Evolutionary conservation across 1,140 invertebrate genomes (phyloP), one percentile per base, ranked within the genome.

Genomic region (Araneus ventricosus): DNA sequence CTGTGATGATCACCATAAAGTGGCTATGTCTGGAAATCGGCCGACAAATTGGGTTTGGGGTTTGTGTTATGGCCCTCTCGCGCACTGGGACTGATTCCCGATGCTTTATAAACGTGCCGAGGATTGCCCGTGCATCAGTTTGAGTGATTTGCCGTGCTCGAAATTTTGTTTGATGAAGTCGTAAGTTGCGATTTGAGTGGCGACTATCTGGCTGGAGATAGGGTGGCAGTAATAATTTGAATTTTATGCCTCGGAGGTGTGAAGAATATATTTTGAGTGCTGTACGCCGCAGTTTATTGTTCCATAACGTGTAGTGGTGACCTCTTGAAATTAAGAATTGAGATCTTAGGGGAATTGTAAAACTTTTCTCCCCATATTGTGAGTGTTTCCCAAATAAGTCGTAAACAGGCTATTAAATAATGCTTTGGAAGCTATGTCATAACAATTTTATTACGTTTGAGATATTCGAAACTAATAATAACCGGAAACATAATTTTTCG

Each of bases 151-250:
- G 34, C 14, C 14, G 34, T 17, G 22, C 37, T 70, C 24, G 61
- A 88, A 70, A 89, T 89, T 89, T 89, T 89, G 88, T 89, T 75
- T 79, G 67, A 89, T 79, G 88, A 79, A 52, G 88, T 41, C 88
- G 88, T 89, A 52, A 89, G n/a, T 30, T 30, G 45, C n/a, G 67
- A 75, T 37, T 75, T 75, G 30, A 34, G 70, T 17, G 70, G 17
- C 30, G 30, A 75, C 70, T 34, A 20, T 34, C 14, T 75, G 34
- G 1, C 34, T 22, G 14, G 70, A 34, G 30, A 75, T 37, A 75
- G 20, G 4, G 27, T 30, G 70, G 6, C 45, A 52, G 10, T 52
- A 37, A 30, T 75, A 75, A 75, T 75, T 75, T 75, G 34, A 75
- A 75, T 75, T 75, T 75, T 75, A 75, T 34, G 30, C 20, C 30